Evolutionary conservation across 2,797 vertebrate genomes (phyloP), one percentile per base, ranked within the genome.

Genomic region (Triplophysa yarkandensis): DNA sequence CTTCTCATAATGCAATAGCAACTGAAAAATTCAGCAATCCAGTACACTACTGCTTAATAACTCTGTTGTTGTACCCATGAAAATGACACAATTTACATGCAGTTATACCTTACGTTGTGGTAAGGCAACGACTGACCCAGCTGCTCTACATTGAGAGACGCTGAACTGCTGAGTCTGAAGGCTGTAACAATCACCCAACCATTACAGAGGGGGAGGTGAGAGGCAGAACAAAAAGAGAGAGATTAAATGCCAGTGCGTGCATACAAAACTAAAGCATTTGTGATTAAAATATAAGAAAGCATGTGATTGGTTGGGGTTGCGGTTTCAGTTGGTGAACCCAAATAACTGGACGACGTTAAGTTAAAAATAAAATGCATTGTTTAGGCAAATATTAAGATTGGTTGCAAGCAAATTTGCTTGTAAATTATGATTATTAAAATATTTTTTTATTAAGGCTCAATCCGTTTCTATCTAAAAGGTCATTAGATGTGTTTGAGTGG

Each of bases 121-220:
- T 34, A 72, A 4, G 30, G 36, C 19, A 71, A 14, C 32, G 28
- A 39, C 46, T 71, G 48, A 28, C 23, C 27, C 34, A 61, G 25
- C 32, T 74, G 61, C 62, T 58, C 21, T 67, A 71, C 73, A 11
- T 13, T 30, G 55, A 71, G 65, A 46, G 50, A 25, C 21, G 48
- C n/a, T 23, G 44, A 74, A 55, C 28, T 36, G 46, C 64, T 52
- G 57, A 60, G 55, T 36, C 30, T 68, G 43, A 41, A 77, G 43
- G 14, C 60, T 44, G 66, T 69, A 76, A 82, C 65, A 76, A 78
- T 69, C 60, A 78, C 32, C 60, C 72, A 78, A 55, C 81, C 65
- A 43, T 70, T 55, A 70, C 21, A 78, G 32, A 71, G 39, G 21
- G 58, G n/a, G 25, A 61, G 54, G 46, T 52, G 27, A 70, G 36